Evolutionary conservation across 2,888 invertebrate genomes (phyloP).

Genomic region (Dryocosmus kuriphilus): DNA sequence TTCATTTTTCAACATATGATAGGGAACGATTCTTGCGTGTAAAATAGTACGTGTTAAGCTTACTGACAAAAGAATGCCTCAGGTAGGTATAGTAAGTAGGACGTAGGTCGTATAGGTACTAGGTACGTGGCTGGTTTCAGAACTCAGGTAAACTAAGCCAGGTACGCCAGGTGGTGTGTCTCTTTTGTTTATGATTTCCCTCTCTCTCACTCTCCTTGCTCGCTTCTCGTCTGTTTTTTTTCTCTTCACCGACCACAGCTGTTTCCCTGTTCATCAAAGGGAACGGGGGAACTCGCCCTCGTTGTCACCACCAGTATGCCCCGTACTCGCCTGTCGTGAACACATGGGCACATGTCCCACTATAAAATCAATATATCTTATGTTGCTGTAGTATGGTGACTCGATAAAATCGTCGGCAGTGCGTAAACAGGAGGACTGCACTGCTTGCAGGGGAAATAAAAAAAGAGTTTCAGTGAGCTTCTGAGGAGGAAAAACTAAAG

Average conservation of each 20-base stretch:
- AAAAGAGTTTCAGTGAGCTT: not conserved
- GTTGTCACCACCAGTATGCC: conserved; percentile 67
- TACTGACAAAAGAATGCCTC: conserved; percentile 71
- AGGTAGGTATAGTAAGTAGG: conserved; percentile 60
- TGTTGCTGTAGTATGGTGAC: conserved; percentile 58
- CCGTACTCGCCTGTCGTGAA: conserved; percentile 51
- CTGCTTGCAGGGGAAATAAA: not conserved
- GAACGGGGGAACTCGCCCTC: conserved; percentile 67
- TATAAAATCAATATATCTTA: conserved; percentile 66
- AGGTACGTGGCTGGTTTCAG: conserved; percentile 63
- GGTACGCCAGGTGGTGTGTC: conserved; percentile 77
- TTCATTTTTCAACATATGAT: not conserved
- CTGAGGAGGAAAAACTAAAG: not conserved
- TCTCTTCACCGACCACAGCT: conserved; percentile 72
- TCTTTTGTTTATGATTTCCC: conserved; percentile 65
- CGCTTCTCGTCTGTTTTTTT: conserved; percentile 53
- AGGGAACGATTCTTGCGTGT: conserved; percentile 44
- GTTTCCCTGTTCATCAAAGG: conserved; percentile 74
- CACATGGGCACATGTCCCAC: conserved; percentile 69
- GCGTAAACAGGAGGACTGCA: conserved; percentile 31
- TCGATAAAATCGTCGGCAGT: conserved; percentile 31
- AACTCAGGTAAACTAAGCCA: conserved; percentile 72
- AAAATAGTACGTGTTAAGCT: conserved; percentile 56
- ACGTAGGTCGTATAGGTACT: no score
- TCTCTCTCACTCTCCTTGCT: conserved; percentile 54